Evolutionary conservation across 1,140 invertebrate species (phyloP), one percentile per base, ranked within the genome.

Genomic region (Matsumurasca onukii): DNA sequence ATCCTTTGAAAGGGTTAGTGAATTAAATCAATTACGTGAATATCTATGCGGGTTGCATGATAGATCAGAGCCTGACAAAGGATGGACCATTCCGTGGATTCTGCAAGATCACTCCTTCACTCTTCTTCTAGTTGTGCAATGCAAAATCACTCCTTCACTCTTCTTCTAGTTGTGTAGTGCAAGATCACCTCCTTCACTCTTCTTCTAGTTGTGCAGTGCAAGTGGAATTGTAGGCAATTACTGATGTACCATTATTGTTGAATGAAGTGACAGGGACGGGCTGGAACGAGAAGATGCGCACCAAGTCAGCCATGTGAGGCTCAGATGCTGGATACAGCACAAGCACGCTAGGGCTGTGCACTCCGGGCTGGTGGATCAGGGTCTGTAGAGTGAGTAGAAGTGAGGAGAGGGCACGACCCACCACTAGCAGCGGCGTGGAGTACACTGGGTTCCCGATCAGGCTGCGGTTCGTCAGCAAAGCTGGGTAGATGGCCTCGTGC

Each of bases 311-410:
- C 61, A 79, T 76, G 69, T 82, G 77, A 29, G 71, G 69, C 67
- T 73, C 68, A 22, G 71, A 31, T 27, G 67, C 64, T 64, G 71
- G 78, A 70, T 73, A 71, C 13, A 77, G 63, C 2, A 78, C 73
- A 55, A 74, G 70, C 39, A 77, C 70, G 70, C 69, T 75, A 48
- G 71, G 72, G 5, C 77, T 76, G 31, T 81, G 77, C 20, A 85
- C 75, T 17, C 83, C 83, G 25, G 83, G 82, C 68, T 83, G 82
- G 73, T 81, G 78, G 30, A 83, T 73, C 20, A 83, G 68, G 13
- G 82, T 82, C 73, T 84, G 80, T 30, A 85, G 70, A 34, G 81
- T 81, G 63, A 82, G 75, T 9, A 79, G 76, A 22, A 83, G 71
- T 39, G 78, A 78, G 57, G 79, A 77, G 39, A 79, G 77, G 39